Conservation (phyloP, 2,113 vertebrate genomes). For the Dipodomys ordii region DNA sequence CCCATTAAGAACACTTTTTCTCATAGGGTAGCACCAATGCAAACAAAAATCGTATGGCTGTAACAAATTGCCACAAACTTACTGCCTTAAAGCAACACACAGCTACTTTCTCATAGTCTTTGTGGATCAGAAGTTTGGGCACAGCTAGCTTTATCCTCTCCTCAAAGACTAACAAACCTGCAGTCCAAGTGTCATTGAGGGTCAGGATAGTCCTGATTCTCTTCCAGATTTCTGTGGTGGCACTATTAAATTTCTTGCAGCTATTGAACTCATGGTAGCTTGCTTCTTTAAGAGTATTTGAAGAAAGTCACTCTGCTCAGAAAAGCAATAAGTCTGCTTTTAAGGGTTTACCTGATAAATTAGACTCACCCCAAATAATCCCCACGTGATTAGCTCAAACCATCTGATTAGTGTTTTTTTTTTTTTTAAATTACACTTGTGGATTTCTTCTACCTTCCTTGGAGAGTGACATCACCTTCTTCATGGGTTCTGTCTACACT, state of each 20-base stretch:
- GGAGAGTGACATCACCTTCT: neutral
- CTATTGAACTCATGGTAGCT: neutral
- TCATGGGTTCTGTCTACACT: neutral
- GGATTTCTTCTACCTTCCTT: neutral
- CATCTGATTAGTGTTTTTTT: too few relatives aligned
- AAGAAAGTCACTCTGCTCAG: neutral
- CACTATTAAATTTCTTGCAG: neutral
- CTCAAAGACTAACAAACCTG: neutral
- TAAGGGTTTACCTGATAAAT: neutral
- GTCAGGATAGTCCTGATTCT: neutral
- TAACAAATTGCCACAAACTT: neutral
- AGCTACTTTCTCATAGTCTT: neutral
- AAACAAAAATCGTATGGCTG: neutral
- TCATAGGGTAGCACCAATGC: neutral
- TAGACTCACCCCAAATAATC: neutral
- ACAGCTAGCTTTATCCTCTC: neutral
- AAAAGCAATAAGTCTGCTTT: neutral
- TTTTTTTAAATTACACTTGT: neutral
- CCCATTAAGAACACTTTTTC: neutral
- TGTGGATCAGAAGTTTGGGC: neutral
- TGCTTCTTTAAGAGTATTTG: neutral
- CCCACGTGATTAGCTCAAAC: neutral
- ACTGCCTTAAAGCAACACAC: neutral
- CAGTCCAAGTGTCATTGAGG: neutral
- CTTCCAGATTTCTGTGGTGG: neutral